Evolutionary conservation across 2,113 vertebrate genomes (phyloP).

Genomic region (Semnopithecus entellus): DNA sequence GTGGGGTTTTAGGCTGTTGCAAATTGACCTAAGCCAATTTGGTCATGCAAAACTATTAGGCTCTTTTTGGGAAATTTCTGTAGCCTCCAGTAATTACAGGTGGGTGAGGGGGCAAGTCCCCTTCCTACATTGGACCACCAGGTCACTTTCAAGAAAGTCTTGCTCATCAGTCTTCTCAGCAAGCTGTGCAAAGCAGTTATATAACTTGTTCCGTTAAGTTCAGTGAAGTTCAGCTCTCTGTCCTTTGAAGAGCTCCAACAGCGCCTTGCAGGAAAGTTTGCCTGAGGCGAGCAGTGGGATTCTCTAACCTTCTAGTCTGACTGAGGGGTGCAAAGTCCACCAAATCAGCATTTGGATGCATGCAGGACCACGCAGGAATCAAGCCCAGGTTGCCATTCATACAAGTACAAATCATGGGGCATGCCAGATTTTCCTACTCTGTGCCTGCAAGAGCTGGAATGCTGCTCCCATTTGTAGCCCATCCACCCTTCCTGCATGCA

Average conservation of each 20-base stretch:
- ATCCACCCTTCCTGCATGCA: not conserved
- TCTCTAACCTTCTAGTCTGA: slow-evolving; percentile 5
- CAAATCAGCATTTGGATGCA: not conserved
- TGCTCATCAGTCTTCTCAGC: slow-evolving; percentile 18
- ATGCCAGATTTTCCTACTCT: accelerated
- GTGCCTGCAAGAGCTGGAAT: not conserved
- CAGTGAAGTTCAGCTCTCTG: not conserved
- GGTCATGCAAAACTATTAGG: not conserved
- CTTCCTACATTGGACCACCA: not conserved
- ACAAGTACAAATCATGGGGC: not conserved
- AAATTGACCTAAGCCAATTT: slow-evolving; percentile 19
- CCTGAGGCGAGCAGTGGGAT: not conserved
- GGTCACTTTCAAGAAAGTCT: slow-evolving; percentile 29
- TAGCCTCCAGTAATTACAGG: not conserved
- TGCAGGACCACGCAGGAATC: not conserved
- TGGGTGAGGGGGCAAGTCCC: not conserved
- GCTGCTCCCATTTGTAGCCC: not conserved
- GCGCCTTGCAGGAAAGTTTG: not conserved
- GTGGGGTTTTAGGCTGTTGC: not conserved
- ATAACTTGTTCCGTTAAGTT: slow-evolving; percentile 11
- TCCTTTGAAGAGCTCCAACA: slow-evolving; percentile 38
- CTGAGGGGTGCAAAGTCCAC: not conserved
- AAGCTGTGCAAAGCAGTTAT: not conserved
- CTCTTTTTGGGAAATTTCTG: slow-evolving; percentile 47
- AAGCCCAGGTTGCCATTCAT: not conserved